Evolutionary conservation across 2,113 vertebrate species (phyloP).

Genomic region (Ursus arctos): DNA sequence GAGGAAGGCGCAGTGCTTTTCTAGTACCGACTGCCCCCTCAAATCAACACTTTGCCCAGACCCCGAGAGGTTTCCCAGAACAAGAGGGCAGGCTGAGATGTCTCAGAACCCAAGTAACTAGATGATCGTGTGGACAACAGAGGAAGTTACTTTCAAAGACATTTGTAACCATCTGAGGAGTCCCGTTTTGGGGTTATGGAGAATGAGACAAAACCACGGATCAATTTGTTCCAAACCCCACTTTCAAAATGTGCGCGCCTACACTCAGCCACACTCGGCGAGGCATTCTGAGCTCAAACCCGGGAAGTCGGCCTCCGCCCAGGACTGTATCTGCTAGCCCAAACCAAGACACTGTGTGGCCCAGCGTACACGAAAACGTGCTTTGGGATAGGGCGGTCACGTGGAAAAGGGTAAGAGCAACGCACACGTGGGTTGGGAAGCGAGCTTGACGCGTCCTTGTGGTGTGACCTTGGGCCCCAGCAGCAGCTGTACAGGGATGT

Average conservation of each 20-base stretch:
- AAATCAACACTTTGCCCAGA: neutral
- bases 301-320: neutral
- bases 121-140: neutral
- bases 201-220: neutral
- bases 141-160: neutral
- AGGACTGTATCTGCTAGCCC: neutral
- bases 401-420: neutral
- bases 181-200: neutral
- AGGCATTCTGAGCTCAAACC: neutral
- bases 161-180: neutral
- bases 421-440: neutral
- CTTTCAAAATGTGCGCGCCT: accelerated
- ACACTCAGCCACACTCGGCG: accelerated
- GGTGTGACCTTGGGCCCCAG: neutral
- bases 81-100: neutral
- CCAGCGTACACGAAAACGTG: neutral
- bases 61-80: neutral
- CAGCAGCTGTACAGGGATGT: accelerated
- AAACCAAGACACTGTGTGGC: neutral
- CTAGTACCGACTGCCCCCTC: neutral
- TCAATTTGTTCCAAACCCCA: neutral
- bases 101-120: neutral
- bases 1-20: neutral
- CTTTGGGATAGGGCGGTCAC: neutral
- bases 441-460: accelerated